Conservation (phyloP, 2,113 vertebrate genomes). For the Hepsetus odoe region DNA sequence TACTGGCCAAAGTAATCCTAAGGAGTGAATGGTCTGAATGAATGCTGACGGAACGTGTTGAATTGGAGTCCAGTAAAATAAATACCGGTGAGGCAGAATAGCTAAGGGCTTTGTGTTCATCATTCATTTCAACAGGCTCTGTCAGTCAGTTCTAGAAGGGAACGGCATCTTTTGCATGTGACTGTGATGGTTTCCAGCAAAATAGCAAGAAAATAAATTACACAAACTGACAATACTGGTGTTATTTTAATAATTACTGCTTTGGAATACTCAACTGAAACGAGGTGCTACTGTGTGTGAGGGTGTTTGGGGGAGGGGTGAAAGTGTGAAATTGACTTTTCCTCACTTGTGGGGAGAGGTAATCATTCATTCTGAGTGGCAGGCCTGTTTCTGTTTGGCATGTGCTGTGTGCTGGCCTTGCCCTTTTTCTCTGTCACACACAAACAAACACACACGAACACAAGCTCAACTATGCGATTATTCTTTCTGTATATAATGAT, state of each 20-base stretch:
- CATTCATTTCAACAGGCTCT: constrained; percentile 21
- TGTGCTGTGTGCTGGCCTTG: constrained; percentile 57
- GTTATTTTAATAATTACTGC: constrained; percentile 71
- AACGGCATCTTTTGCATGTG: constrained; percentile 38
- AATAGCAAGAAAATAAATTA: constrained; percentile 54
- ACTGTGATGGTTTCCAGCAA: constrained; percentile 28
- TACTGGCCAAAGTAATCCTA: constrained; percentile 18
- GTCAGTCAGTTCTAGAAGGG: constrained; percentile 40
- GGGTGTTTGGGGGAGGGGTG: constrained; percentile 47
- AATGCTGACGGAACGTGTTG: constrained; percentile 5
- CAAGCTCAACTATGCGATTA: constrained; percentile 49
- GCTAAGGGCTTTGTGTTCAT: constrained; percentile 35
- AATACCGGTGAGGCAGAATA: constrained; percentile 24
- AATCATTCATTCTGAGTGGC: constrained; percentile 78
- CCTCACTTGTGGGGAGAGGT: constrained; percentile 64
- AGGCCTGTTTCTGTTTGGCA: constrained; percentile 66
- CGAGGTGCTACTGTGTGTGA: constrained; percentile 21
- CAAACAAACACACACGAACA: constrained; percentile 5
- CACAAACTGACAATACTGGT: constrained; percentile 57
- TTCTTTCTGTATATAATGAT: constrained; percentile 69
- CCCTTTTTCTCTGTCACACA: constrained; percentile 49
- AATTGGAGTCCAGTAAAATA: constrained; percentile 32
- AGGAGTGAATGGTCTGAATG: background rate
- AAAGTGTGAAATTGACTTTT: constrained; percentile 73
- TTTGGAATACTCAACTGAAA: constrained; percentile 66